A percentile compares a stretch with the other conserved stretches of the same genome.
phyloP scores from a whole-genome alignment of 2,888 invertebrate species.

The Muscina levida region DNA sequence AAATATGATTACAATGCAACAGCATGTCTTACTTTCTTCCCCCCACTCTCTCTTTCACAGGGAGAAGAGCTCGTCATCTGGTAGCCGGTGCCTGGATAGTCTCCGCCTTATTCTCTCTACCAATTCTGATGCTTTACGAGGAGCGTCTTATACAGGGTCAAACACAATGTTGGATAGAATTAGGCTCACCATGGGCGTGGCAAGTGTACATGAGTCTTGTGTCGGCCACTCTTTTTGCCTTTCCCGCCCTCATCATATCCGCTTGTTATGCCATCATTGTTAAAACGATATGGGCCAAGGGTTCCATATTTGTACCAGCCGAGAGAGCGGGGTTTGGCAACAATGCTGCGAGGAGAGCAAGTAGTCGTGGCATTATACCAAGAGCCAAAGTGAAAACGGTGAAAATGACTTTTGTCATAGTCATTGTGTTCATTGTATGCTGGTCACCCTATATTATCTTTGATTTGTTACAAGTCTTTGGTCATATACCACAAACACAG shows the following conservation, averaged over 20 bases:
- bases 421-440: conserved; percentile 95
- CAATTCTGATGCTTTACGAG: conserved; percentile 90
- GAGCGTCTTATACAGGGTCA: conserved; percentile 88
- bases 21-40: no score
- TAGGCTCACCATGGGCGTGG: conserved; percentile 88
- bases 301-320: conserved; percentile 77
- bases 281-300: conserved; percentile 93
- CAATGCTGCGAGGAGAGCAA: conserved; percentile 86
- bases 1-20: no score
- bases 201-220: conserved; percentile 93
- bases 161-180: conserved; percentile 94
- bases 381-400: conserved; percentile 98
- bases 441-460: conserved; percentile 98
- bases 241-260: conserved; percentile 93
- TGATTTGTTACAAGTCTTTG: conserved; percentile 93
- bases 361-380: conserved; percentile 95
- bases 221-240: conserved; percentile 89
- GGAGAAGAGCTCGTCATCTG: conserved; percentile 90
- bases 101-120: conserved; percentile 90
- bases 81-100: conserved; percentile 91
- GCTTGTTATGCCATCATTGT: conserved; percentile 95
- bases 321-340: conserved; percentile 77
- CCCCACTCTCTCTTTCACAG: conserved; percentile 80
- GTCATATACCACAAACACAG: conserved; percentile 88
- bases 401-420: conserved; percentile 98